Base-by-base conservation (phyloP, 2,113 vertebrate genomes). In the Mirounga angustirostris region DNA sequence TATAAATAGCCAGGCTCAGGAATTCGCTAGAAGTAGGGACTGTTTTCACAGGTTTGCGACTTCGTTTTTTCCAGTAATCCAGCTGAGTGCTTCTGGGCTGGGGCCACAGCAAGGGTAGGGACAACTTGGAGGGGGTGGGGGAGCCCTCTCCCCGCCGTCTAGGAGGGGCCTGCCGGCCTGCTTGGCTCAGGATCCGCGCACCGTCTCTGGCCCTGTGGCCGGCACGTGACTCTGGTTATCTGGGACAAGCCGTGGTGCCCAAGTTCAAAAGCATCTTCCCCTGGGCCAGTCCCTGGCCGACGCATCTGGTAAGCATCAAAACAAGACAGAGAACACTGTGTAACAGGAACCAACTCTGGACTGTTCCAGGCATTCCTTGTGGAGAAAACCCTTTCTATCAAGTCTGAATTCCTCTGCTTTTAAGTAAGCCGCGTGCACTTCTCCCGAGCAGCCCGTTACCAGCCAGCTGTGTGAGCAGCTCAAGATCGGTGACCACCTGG, bases 401-500 rank as follows among this genome's bases (percentile, higher is more conserved):
- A 76, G 33, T n/a, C 40, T 12, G 30, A 52, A 33, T 50, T 26
- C 84, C 7, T 40, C 30, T 15, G 63, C 54, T 33, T 26, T 7
- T 10, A 14, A 59, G 80, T 36, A 63, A 89, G 18, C 78, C 4
- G 0, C 0, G 0, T 1, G 24, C 1, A 8, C 24, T 71, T 40
- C 67, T n/a, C 24, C 54, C 12, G 15, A 50, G 50, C 5, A 43
- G 30, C 36, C 2, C 3, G 46, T 28, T 28, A 4, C 5, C 4
- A 16, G 76, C 16, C 21, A 28, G 22, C n/a, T 5, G 58, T 5
- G 28, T 1, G 0, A 2, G 16, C 7, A 15, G 40, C 28, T 7
- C 6, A 4, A 26, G 33, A 2, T 18, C 52, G 6, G 1, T 1
- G 15, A 40, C 36, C 21, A 4, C 5, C 9, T 0, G 1, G 43